Conservation (phyloP, 2,113 vertebrate genomes). For the Xerus inauris region DNA sequence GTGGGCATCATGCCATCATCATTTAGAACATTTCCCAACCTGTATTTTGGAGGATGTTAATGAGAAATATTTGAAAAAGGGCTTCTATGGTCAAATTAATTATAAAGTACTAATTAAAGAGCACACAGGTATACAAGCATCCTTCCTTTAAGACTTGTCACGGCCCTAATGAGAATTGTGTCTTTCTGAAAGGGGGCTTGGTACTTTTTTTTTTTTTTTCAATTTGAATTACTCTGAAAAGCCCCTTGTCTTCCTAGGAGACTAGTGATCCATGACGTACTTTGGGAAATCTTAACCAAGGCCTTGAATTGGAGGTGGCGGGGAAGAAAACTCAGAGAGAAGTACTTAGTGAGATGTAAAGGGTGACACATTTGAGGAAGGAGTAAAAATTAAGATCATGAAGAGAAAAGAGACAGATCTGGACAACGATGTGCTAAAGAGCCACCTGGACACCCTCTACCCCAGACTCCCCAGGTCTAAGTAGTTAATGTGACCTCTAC, state of each 20-base stretch:
- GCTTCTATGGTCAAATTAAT: neutral
- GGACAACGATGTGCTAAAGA: accelerated
- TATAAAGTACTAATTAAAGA: neutral
- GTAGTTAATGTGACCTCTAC: neutral
- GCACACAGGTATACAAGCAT: neutral
- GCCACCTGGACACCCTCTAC: too few species aligned
- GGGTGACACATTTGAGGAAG: neutral
- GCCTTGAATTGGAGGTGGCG: neutral
- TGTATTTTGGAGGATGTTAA: neutral
- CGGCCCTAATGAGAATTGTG: neutral
- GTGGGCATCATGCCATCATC: accelerated
- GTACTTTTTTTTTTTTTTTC: neutral
- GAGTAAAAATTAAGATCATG: neutral
- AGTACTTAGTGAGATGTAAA: neutral
- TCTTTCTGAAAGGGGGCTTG: neutral
- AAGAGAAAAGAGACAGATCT: neutral
- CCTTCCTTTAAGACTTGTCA: neutral
- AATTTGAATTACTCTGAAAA: neutral
- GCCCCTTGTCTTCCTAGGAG: too few species aligned
- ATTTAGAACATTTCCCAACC: neutral
- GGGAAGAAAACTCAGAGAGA: neutral
- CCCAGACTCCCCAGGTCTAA: accelerated
- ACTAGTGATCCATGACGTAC: neutral
- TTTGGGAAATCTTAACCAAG: neutral
- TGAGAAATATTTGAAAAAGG: neutral